phyloP scores from a whole-genome alignment of 2,797 vertebrate genomes.

The Alcedo quadribrachys region DNA sequence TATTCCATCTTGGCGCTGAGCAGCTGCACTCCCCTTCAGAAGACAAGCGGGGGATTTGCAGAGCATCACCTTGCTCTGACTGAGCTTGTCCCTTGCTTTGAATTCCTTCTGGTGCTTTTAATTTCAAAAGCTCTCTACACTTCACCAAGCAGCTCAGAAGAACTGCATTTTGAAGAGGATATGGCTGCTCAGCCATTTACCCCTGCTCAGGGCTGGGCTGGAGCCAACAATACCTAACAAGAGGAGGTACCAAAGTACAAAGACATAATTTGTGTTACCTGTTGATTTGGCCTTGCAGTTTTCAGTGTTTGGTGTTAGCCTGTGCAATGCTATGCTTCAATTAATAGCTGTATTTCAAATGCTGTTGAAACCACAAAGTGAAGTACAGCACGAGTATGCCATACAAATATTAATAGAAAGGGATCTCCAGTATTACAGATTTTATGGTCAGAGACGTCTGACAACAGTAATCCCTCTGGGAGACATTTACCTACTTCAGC shows the following conservation, averaged over 20 bases:
- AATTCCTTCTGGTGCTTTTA: not conserved
- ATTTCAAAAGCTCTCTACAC: not conserved
- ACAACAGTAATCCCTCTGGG: not conserved
- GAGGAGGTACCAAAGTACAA: slow-evolving; percentile 6
- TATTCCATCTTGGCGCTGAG: rapidly evolving
- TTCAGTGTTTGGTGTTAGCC: not conserved
- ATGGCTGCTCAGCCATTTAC: not conserved
- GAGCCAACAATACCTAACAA: not conserved
- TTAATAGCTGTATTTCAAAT: not conserved
- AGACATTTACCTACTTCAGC: not conserved
- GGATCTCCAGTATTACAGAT: not conserved
- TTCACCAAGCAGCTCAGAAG: not conserved
- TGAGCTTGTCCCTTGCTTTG: not conserved
- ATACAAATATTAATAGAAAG: not conserved
- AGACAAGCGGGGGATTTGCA: not conserved
- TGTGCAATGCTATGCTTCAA: not conserved
- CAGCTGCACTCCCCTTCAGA: not conserved
- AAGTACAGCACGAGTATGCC: rapidly evolving
- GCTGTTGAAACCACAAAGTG: not conserved
- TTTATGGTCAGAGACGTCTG: not conserved
- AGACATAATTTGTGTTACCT: not conserved
- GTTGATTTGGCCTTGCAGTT: not conserved
- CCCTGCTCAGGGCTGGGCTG: not conserved
- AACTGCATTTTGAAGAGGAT: not conserved
- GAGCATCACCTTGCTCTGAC: not conserved